phyloP scores from a whole-genome alignment of 2,113 vertebrate genomes.

The Clarias macrocephalus region DNA sequence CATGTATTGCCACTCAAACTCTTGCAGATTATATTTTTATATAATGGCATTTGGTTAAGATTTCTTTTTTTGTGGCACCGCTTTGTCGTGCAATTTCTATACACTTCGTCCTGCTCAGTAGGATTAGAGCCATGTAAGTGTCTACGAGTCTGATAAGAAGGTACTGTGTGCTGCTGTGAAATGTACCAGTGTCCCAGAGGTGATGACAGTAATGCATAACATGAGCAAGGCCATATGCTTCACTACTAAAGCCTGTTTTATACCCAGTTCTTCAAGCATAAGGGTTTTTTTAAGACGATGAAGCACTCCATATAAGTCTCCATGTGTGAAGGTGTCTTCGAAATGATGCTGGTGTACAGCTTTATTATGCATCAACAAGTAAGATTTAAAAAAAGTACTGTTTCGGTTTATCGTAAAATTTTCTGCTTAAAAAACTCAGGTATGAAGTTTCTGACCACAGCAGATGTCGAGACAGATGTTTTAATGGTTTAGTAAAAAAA shows the following conservation, averaged over 20 bases:
- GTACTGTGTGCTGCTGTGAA: background rate
- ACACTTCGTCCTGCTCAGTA: background rate
- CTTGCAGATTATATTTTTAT: background rate
- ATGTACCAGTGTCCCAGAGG: slow-evolving; percentile 10
- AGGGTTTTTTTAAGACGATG: background rate
- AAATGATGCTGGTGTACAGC: background rate
- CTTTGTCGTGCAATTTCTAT: background rate
- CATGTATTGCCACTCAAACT: background rate
- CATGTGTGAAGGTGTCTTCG: background rate
- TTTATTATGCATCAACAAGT: background rate
- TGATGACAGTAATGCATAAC: slow-evolving; percentile 25
- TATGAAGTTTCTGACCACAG: background rate
- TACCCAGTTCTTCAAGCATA: background rate
- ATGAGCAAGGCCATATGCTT: slow-evolving; percentile 15
- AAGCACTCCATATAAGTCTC: background rate
- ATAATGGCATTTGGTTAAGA: background rate
- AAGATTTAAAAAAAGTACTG: background rate
- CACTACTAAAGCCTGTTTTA: background rate
- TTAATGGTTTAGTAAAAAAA: background rate
- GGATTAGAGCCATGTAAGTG: slow-evolving; percentile 4
- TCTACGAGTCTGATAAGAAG: background rate
- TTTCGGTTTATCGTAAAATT: background rate
- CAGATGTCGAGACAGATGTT: too few species aligned
- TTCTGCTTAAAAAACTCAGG: background rate
- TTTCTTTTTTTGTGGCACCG: background rate